phyloP scores from a whole-genome alignment of 1,140 invertebrate genomes.

The Thrips palmi region DNA sequence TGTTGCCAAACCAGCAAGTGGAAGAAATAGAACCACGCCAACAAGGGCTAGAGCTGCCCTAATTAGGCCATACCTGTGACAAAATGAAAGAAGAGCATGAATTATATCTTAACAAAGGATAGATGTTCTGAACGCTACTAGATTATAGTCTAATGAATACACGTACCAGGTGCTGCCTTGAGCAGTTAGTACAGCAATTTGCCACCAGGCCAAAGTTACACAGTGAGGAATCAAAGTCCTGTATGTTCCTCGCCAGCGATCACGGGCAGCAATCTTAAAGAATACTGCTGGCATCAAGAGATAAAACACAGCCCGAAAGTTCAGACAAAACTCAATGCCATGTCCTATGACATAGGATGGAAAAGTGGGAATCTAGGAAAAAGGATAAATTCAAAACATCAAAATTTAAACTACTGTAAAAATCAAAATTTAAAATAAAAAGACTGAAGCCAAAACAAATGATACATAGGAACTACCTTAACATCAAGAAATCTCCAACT shows the following conservation, averaged over 20 bases:
- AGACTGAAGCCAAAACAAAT: too few relatives aligned
- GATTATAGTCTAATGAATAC: too few relatives aligned
- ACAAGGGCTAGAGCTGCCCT: conserved; percentile 55
- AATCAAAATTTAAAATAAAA: too few relatives aligned
- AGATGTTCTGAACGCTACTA: too few relatives aligned
- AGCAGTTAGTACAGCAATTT: conserved; percentile 58
- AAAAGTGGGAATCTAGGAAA: conserved; percentile 55
- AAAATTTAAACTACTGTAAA: too few relatives aligned
- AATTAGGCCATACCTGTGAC: conserved; percentile 57
- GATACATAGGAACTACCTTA: too few relatives aligned
- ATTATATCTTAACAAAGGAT: not conserved
- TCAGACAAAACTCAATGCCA: conserved; percentile 69
- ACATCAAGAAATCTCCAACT: conserved; percentile 62
- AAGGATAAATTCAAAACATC: too few relatives aligned
- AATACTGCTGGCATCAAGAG: conserved; percentile 54
- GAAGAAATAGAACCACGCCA: conserved; percentile 54
- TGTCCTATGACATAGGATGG: conserved; percentile 47
- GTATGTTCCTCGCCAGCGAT: conserved; percentile 59
- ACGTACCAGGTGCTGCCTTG: conserved; percentile 38
- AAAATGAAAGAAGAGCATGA: conserved; percentile 40
- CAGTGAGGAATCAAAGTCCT: conserved; percentile 63
- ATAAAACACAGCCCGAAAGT: conserved; percentile 58
- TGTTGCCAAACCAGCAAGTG: conserved; percentile 52
- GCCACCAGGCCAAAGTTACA: conserved; percentile 70
- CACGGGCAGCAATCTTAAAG: conserved; percentile 45